Percentiles rank a stretch among this genome's conserved stretches.
Conservation (phyloP, 2,797 vertebrate genomes). For the Hemibagrus guttatus region DNA sequence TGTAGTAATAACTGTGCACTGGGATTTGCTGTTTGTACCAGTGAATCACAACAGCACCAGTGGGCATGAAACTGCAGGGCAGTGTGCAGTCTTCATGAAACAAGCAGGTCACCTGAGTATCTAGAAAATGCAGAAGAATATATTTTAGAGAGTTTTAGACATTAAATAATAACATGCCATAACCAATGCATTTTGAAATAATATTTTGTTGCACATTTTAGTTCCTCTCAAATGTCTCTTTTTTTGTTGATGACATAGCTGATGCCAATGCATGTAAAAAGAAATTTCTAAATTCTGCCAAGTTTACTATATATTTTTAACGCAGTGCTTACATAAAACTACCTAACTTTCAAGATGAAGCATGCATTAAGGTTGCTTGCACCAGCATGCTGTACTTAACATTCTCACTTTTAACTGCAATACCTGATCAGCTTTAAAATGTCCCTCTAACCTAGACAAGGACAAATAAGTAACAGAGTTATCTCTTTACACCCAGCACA, state of each 20-base stretch:
- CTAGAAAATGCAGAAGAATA: conserved; percentile 58
- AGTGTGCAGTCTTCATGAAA: conserved; percentile 78
- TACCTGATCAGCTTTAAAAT: not conserved
- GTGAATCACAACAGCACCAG: conserved; percentile 75
- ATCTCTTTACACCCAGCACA: conserved; percentile 39
- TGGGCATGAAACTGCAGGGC: conserved; percentile 75
- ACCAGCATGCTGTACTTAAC: not conserved
- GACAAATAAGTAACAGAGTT: conserved; percentile 46
- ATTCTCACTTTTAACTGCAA: not conserved
- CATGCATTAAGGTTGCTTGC: not conserved
- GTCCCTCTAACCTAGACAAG: not conserved
- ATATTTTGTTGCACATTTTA: not conserved
- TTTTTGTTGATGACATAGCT: not conserved
- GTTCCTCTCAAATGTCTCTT: not conserved
- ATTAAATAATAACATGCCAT: not conserved
- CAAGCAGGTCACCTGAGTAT: conserved; percentile 72
- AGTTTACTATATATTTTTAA: not conserved
- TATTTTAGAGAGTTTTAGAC: not conserved
- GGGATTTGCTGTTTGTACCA: conserved; percentile 77
- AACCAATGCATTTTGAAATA: not conserved
- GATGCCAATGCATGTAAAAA: not conserved
- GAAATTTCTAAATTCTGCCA: not conserved
- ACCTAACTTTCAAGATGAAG: not conserved
- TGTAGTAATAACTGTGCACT: conserved; percentile 80
- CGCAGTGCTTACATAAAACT: not conserved